Evolutionary conservation across 2,888 invertebrate species (phyloP), one percentile per base, ranked within the genome.

Genomic region (Lymantria monacha): DNA sequence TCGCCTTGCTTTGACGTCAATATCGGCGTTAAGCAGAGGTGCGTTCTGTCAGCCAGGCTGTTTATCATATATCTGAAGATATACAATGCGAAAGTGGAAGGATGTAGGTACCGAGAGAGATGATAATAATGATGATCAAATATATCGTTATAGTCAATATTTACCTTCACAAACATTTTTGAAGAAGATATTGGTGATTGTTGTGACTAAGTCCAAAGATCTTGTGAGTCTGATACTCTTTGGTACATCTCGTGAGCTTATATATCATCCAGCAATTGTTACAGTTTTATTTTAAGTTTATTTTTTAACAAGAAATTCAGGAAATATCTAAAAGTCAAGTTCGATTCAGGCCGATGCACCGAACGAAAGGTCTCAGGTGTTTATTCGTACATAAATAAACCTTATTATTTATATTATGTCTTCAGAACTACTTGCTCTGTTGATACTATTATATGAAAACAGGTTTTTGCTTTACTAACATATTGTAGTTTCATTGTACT

Each of bases 301-400:
- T 68, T 66, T 75, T 59, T 68, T 68, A 69, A 71, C 54, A 72
- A 81, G 79, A 83, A 83, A 82, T 77, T 80, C 85, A 87, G 88
- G 89, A 89, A 87, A 79, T 66, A 52, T 65, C 61, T 85, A 81
- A 89, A 89, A 87, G 87, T 87, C 88, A 89, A 89, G 88, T 77
- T 67, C 83, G 69, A 59, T 61, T 47, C 58, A 58, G 83, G 78
- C 52, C 83, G 81, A 82, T 79, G 83, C 79, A 73, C 85, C 66
- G 61, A 62, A 57, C 55, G 59, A 65, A 70, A 76, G 74, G 75
- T 74, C 72, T 72, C 61, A 40, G 55, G 33, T 50, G 44, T 51
- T 49, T 41, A 36, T 30, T 45, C 47, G 49, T 31, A 30, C 48
- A 45, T 55, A 43, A 60, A 57, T 43, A 66, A 69, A 72, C 67